Percentiles rank a stretch among this genome's conserved stretches.
Conservation (phyloP, 2,113 vertebrate genomes). For the Muscicapa adusta region DNA sequence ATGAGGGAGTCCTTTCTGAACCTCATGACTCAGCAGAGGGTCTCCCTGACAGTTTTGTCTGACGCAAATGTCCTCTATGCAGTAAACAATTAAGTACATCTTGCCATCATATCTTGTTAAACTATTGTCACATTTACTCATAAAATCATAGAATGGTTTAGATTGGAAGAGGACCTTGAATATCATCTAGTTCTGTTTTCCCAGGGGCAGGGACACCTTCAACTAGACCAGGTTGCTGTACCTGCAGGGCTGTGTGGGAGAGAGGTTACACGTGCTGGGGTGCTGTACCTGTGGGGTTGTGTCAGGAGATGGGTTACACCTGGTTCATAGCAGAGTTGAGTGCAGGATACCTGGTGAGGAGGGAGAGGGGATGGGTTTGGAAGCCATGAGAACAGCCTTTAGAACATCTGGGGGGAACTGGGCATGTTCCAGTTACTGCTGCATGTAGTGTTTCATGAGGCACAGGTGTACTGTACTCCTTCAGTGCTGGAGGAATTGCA, state of each 20-base stretch:
- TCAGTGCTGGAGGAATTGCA: fast-evolving
- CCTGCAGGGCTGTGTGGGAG: not conserved
- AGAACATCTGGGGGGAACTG: not conserved
- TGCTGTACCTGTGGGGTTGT: not conserved
- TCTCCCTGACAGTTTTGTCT: not conserved
- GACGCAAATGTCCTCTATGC: not conserved
- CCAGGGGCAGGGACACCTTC: not conserved
- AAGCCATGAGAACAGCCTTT: not conserved
- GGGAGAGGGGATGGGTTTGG: not conserved
- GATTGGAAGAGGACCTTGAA: too few relatives aligned
- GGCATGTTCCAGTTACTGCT: not conserved
- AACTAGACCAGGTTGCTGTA: not conserved
- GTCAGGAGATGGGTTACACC: not conserved
- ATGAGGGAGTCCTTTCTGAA: too few relatives aligned
- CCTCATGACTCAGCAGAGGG: not conserved
- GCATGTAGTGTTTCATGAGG: not conserved
- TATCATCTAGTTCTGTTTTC: not conserved
- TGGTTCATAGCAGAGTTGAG: not conserved
- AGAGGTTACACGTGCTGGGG: not conserved
- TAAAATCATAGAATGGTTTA: not conserved
- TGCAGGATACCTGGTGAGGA: not conserved
- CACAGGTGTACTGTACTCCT: not conserved
- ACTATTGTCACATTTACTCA: not conserved
- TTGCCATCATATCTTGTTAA: not conserved
- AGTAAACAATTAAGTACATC: not conserved